Evolutionary conservation across 2,113 vertebrate species (phyloP).

Genomic region (Chiloscyllium plagiosum): DNA sequence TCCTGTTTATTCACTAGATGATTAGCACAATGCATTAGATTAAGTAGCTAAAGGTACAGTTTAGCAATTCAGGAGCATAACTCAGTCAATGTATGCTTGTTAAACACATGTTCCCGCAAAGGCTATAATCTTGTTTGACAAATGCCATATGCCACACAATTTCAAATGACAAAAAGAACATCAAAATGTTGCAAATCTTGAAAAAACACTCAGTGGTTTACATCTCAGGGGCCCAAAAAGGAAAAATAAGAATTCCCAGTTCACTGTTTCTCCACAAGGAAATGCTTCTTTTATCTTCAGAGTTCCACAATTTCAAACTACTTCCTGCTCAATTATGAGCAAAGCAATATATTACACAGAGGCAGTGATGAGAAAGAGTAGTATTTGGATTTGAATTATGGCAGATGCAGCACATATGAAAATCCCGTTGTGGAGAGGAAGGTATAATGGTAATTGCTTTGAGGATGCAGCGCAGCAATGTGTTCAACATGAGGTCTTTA

Average conservation of each 20-base stretch:
- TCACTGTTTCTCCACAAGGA: not conserved
- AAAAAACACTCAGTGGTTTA: not conserved
- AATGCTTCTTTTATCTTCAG: not conserved
- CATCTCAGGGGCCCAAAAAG: not conserved
- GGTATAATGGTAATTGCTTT: no score
- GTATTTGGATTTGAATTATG: not conserved
- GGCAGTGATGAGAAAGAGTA: not conserved
- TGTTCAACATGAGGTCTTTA: no score
- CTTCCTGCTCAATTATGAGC: not conserved
- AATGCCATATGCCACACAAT: slow-evolving; percentile 9
- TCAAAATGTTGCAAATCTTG: not conserved
- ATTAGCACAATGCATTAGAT: not conserved
- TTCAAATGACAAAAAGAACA: slow-evolving; percentile 9
- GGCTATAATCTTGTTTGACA: slow-evolving; percentile 10
- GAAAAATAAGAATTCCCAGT: not conserved
- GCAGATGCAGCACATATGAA: no score
- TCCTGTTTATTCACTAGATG: not conserved
- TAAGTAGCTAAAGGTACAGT: not conserved
- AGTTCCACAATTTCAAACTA: not conserved
- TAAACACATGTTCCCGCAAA: not conserved
- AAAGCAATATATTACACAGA: not conserved
- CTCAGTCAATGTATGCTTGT: not conserved
- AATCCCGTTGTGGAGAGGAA: no score
- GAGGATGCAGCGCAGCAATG: no score
- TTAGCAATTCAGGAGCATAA: not conserved